A percentile compares a stretch with the other conserved stretches of the same genome.
Evolutionary conservation across 1,140 invertebrate species (phyloP).

Genomic region (Leptinotarsa undecemlineata): DNA sequence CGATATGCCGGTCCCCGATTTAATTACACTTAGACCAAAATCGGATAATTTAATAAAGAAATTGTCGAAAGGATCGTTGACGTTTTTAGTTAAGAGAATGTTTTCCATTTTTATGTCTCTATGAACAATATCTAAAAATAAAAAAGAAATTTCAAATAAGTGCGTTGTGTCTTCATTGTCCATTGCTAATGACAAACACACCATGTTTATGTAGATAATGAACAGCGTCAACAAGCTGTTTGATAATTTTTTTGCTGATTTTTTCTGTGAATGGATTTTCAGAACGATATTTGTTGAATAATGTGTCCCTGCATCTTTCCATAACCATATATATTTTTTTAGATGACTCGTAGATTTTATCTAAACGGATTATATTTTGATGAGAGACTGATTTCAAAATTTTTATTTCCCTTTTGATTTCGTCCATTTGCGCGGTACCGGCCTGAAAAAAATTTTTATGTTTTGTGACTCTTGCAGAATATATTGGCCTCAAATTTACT

Average conservation of each 20-base stretch:
- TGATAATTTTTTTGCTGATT: slow-evolving; percentile 56
- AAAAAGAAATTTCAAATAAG: not conserved
- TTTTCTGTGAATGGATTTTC: slow-evolving; percentile 54
- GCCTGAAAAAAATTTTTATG: slow-evolving; percentile 10
- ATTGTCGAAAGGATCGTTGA: slow-evolving; percentile 54
- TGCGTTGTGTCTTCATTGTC: too few relatives aligned
- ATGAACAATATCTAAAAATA: slow-evolving; percentile 60
- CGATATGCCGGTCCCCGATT: slow-evolving; percentile 58
- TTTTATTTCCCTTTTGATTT: slow-evolving; percentile 57
- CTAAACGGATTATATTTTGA: slow-evolving; percentile 60
- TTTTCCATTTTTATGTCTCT: slow-evolving; percentile 65
- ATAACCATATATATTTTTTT: slow-evolving; percentile 59
- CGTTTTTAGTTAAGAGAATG: slow-evolving; percentile 59
- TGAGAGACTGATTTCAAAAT: slow-evolving; percentile 62
- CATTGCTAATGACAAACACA: slow-evolving; percentile 35
- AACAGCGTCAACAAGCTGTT: slow-evolving; percentile 58
- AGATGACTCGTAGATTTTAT: slow-evolving; percentile 60
- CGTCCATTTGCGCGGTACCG: slow-evolving; percentile 42
- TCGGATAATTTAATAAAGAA: slow-evolving; percentile 63
- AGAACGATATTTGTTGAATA: slow-evolving; percentile 54
- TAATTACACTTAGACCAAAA: slow-evolving; percentile 63
- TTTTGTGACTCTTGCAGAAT: slow-evolving; percentile 19
- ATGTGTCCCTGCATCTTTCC: slow-evolving; percentile 58
- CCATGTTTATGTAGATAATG: slow-evolving; percentile 63
- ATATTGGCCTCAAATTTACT: not conserved